Conservation (phyloP, 1,140 invertebrate genomes). For the Macrobrachium nipponense region DNA sequence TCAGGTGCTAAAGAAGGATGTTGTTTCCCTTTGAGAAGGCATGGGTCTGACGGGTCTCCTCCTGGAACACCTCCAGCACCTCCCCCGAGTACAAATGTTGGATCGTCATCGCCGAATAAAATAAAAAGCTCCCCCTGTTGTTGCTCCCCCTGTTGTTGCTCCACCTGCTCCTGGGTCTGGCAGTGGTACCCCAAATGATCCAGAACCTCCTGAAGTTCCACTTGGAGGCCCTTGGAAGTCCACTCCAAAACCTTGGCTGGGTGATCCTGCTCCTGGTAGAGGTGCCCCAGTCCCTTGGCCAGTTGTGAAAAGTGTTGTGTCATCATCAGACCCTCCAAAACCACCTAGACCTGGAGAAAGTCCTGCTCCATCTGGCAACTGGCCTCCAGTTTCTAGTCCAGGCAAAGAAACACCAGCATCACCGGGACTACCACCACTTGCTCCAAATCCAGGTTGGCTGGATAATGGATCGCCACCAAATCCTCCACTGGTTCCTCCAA, state of each 20-base stretch:
- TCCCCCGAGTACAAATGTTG: conserved; percentile 17
- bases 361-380: not conserved
- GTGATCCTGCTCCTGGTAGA: not conserved
- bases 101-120: conserved; percentile 15
- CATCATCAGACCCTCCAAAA: not conserved
- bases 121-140: conserved; percentile 13
- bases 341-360: not conserved
- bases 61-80: not conserved
- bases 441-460: not conserved
- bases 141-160: conserved; percentile 8
- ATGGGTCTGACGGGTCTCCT: conserved; percentile 12
- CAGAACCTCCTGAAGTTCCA: conserved; percentile 17
- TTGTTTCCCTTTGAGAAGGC: not conserved
- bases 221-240: not conserved
- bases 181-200: conserved; percentile 26
- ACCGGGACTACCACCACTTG: not conserved
- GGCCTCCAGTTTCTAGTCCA: conserved; percentile 17
- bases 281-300: not conserved
- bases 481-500: conserved; percentile 1
- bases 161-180: not conserved
- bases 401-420: conserved; percentile 32
- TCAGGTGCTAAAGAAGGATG: not conserved
- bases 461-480: conserved; percentile 9
- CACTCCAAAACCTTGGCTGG: not conserved
- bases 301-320: not conserved